phyloP scores from a whole-genome alignment of 2,888 invertebrate genomes.

The Allolobophora icterica region DNA sequence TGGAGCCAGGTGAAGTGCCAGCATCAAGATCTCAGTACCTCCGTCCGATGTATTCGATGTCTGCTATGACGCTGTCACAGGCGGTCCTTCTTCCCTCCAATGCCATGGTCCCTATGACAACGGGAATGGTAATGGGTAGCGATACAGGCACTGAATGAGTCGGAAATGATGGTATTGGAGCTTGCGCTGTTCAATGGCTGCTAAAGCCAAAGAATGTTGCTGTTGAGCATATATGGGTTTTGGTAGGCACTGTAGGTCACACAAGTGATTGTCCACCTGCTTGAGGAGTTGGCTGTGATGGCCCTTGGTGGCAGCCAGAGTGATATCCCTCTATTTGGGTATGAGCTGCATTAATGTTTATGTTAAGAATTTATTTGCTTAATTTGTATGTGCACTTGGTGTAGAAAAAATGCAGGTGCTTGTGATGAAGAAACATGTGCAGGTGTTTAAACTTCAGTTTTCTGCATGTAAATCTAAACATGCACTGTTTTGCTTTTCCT shows the following conservation, averaged over 20 bases:
- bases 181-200: too few relatives aligned
- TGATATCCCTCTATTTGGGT: background rate
- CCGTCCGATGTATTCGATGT: constrained; percentile 27
- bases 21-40: constrained; percentile 25
- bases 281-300: background rate
- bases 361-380: constrained; percentile 1
- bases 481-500: constrained; percentile 11
- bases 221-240: background rate
- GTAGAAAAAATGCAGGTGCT: background rate
- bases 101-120: constrained; percentile 21
- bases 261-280: background rate
- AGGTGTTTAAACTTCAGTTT: background rate
- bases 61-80: constrained; percentile 20
- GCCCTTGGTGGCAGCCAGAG: background rate
- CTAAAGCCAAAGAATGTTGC: background rate
- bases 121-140: constrained; percentile 13
- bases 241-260: background rate
- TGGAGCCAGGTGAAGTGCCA: constrained; percentile 22
- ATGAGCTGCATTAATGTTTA: background rate
- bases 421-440: background rate
- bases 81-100: constrained; percentile 28
- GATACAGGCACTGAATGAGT: background rate
- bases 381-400: background rate
- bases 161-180: background rate
- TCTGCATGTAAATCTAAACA: background rate